Evolutionary conservation across 2,113 vertebrate genomes (phyloP).

Genomic region (Benitochromis conjunctus): DNA sequence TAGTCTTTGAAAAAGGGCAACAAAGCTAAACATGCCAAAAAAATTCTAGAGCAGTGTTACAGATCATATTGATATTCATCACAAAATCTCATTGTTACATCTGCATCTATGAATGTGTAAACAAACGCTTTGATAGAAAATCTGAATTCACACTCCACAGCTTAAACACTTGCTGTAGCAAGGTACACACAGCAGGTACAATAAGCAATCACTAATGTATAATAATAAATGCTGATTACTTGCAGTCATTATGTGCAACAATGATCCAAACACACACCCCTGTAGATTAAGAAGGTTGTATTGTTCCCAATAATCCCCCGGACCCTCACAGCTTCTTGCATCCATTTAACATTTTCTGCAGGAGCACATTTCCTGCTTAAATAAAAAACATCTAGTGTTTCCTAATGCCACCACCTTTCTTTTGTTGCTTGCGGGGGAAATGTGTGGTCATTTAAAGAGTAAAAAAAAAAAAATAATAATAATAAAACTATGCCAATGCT

Average conservation of each 20-base stretch:
- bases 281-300: neutral
- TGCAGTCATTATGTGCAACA: neutral
- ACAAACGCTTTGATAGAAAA: neutral
- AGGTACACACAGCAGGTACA: neutral
- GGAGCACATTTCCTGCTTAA: neutral
- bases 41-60: neutral
- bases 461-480: neutral
- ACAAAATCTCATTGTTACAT: neutral
- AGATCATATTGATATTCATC: neutral
- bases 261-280: neutral
- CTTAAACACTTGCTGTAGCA: neutral
- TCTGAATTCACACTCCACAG: neutral
- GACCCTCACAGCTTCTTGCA: neutral
- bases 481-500: neutral
- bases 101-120: neutral
- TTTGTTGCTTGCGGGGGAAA: accelerated
- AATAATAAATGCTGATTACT: neutral
- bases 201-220: neutral
- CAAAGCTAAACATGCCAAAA: neutral
- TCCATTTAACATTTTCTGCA: neutral
- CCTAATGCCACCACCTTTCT: neutral
- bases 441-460: neutral
- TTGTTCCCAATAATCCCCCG: neutral
- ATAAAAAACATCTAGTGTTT: neutral
- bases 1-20: neutral